phyloP scores from a whole-genome alignment of 1,140 invertebrate genomes.

The Aphelenchoides avenae region DNA sequence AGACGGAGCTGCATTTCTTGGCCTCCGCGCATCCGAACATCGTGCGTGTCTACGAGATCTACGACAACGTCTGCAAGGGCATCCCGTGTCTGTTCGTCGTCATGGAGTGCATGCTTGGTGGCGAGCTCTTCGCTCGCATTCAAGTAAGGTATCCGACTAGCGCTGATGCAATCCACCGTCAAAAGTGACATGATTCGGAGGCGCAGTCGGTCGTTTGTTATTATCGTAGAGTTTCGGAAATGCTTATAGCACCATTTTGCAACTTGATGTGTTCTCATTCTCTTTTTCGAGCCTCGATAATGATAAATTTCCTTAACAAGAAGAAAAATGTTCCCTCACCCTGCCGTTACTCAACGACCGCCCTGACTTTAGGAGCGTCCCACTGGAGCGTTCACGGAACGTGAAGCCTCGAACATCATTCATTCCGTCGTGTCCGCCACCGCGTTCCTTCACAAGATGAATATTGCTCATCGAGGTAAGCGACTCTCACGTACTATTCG shows the following conservation, averaged over 20 bases:
- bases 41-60: slow-evolving; percentile 88
- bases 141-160: no score
- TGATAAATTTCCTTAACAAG: no score
- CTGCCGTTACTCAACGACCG: no score
- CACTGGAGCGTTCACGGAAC: slow-evolving; percentile 52
- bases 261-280: no score
- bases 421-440: slow-evolving; percentile 90
- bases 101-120: slow-evolving; percentile 98
- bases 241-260: slow-evolving; percentile 26
- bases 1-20: slow-evolving; percentile 90
- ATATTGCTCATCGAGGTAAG: slow-evolving; percentile 70
- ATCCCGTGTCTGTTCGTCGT: slow-evolving; percentile 86
- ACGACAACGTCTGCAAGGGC: slow-evolving; percentile 85
- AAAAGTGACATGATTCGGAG: no score
- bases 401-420: slow-evolving; percentile 84
- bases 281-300: no score
- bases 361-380: slow-evolving; percentile 43
- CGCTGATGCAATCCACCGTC: slow-evolving; percentile 1
- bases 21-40: slow-evolving; percentile 84
- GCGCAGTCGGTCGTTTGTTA: no score
- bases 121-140: slow-evolving; percentile 73
- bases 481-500: slow-evolving; percentile 81
- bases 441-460: slow-evolving; percentile 82
- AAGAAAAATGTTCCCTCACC: no score
- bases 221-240: slow-evolving; percentile 39